Evolutionary conservation across 2,888 invertebrate genomes (phyloP).

Genomic region (Macrosiphum euphorbiae): DNA sequence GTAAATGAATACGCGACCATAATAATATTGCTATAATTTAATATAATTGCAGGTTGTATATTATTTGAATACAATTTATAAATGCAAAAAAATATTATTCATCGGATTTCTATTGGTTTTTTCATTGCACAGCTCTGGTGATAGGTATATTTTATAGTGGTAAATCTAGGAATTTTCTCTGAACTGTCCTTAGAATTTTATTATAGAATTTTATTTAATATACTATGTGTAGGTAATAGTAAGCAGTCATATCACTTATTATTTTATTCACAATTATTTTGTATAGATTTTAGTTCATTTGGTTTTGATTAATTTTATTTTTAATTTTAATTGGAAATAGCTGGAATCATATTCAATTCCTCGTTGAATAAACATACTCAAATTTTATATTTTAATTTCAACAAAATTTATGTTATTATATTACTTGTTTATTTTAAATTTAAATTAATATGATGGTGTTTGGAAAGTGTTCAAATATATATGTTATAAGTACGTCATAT

Average conservation of each 20-base stretch:
- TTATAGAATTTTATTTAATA: too few species aligned
- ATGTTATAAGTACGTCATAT: too few species aligned
- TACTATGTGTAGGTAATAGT: not conserved
- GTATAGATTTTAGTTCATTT: not conserved
- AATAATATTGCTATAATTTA: not conserved
- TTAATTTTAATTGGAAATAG: not conserved
- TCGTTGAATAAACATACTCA: not conserved
- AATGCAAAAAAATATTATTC: not conserved
- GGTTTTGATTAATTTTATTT: not conserved
- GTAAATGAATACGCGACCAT: not conserved
- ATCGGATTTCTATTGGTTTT: not conserved
- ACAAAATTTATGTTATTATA: too few species aligned
- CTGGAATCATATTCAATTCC: not conserved
- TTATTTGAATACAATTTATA: not conserved
- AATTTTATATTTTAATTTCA: not conserved
- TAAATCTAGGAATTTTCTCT: not conserved
- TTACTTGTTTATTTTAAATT: not conserved
- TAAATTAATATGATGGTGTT: not conserved
- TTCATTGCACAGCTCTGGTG: not conserved
- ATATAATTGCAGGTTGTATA: not conserved
- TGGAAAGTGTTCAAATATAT: not conserved
- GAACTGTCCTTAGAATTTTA: too few species aligned
- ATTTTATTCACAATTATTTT: not conserved
- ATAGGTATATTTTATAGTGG: not conserved
- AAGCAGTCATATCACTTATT: not conserved